phyloP scores from a whole-genome alignment of 2,888 invertebrate genomes.

The Blera fallax region DNA sequence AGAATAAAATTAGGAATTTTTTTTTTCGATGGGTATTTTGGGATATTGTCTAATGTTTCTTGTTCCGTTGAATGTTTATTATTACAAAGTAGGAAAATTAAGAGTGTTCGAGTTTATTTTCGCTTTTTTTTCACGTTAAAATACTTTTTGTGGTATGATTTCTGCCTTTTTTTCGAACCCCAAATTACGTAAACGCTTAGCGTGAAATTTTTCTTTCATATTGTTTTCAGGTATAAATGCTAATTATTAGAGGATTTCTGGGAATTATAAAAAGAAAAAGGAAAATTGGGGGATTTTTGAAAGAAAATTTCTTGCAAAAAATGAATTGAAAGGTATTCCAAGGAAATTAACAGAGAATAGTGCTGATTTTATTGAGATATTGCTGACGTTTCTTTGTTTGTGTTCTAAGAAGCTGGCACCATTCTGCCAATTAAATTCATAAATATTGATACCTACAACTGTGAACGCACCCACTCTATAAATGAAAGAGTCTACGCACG shows the following conservation, averaged over 20 bases:
- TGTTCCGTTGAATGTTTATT: slow-evolving; percentile 11
- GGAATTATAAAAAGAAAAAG: neutral
- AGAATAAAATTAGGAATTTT: neutral
- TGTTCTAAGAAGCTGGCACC: too few species aligned
- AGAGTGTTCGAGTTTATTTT: neutral
- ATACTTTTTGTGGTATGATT: neutral
- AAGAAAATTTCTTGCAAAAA: too few species aligned
- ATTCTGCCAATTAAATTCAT: too few species aligned
- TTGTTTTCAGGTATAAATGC: slow-evolving; percentile 6
- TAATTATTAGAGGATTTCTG: slow-evolving; percentile 26
- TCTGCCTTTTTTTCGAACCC: neutral
- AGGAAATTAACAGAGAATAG: too few species aligned
- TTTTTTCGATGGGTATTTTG: slow-evolving; percentile 15
- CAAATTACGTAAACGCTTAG: slow-evolving; percentile 21
- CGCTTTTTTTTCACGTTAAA: neutral
- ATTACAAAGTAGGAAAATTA: neutral
- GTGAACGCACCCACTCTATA: too few species aligned
- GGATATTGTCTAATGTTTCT: slow-evolving; percentile 42
- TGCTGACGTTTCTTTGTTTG: too few species aligned
- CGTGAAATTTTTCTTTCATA: neutral
- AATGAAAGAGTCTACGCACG: too few species aligned
- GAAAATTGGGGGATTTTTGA: too few species aligned
- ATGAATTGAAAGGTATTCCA: too few species aligned
- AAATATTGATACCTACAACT: too few species aligned
- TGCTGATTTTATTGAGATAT: too few species aligned